Evolutionary conservation across 2,113 vertebrate species (phyloP), one percentile per base, ranked within the genome.

Genomic region (Corythornis madagascariensis): DNA sequence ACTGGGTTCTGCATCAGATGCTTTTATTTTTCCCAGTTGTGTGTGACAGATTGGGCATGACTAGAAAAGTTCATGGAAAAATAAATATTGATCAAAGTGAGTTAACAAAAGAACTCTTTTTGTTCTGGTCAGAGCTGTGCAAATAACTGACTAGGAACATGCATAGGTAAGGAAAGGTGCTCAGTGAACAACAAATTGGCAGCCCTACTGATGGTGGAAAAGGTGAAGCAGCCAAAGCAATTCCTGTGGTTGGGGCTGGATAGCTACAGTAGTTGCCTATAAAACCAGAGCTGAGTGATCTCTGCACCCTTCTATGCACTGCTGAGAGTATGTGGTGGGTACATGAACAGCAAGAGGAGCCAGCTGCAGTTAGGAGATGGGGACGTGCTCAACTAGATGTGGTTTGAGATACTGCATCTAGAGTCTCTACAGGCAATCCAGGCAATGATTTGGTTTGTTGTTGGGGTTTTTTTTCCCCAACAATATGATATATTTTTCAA

Each of bases 361-460:
- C 59, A 86, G 64, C 73, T 63, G 31, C 67, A 50, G 59, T 67
- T 90, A 67, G 91, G 83, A 91, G 88, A 86, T 40, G 59, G 91
- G 95, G 53, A 83, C 40, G 43, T 42, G 69, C 64, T 74, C 94
- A 95, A 92, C 90, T 83, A 75, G 84, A 75, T 31, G 20, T 26
- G 77, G 83, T 94, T 52, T 16, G 67, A 77, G 80, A 64, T 31
- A 60, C 7, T 26, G 28, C 38, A 53, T 48, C 67, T 74, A 42
- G 60, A 64, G 66, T 86, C 77, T 88, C 91, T 87, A 28, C 33
- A 52, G 92, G 90, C 65, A 56, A 43, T 64, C 53, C 61, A 70
- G 61, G 64, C 75, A 72, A 29, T 50, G 38, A 56, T 78, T 38
- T 38, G 38, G 38, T 38, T 38, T 38, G 38, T 38, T 38, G 35